A percentile compares a stretch with the other conserved stretches of the same genome.
phyloP scores from a whole-genome alignment of 64 coral and sea anemone species.

The Porites australiensis region DNA sequence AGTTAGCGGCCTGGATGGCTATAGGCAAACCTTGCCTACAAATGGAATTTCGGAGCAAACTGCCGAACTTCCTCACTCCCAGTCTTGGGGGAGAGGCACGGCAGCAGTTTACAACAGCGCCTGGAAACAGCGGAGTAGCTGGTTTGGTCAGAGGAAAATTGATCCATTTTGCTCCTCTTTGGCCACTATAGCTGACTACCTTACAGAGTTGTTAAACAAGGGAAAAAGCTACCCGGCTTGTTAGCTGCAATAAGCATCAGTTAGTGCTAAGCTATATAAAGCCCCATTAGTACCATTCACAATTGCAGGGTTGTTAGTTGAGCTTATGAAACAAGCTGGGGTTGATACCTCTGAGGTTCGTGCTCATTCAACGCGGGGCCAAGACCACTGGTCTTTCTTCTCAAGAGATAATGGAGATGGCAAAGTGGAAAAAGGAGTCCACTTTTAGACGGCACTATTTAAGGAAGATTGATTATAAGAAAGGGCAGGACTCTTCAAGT shows the following conservation, averaged over 20 bases:
- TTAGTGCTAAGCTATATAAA: conserved; percentile 32
- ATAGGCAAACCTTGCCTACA: conserved; percentile 68
- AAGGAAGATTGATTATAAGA: not conserved
- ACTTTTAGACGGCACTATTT: conserved; percentile 58
- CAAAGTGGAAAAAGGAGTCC: conserved; percentile 53
- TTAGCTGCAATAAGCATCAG: not conserved
- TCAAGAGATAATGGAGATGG: conserved; percentile 37
- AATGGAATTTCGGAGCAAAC: conserved; percentile 53
- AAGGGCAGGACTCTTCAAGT: not conserved
- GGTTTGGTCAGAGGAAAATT: conserved; percentile 10
- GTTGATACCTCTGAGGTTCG: conserved; percentile 36
- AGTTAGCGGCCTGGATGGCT: conserved; percentile 55
- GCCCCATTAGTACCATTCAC: conserved; percentile 43
- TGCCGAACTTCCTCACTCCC: conserved; percentile 30
- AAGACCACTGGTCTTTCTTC: conserved; percentile 28
- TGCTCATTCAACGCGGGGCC: not conserved
- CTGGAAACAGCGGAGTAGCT: conserved; percentile 55
- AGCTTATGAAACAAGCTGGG: conserved; percentile 25
- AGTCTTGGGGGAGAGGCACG: conserved; percentile 37
- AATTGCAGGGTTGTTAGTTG: conserved; percentile 28
- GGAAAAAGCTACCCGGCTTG: not conserved
- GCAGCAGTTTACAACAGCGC: conserved; percentile 46
- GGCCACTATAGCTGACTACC: conserved; percentile 15
- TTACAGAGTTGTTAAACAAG: not conserved
- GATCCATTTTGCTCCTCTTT: conserved; percentile 37